phyloP scores from a whole-genome alignment of 2,797 vertebrate genomes.

The Meda fulgida region DNA sequence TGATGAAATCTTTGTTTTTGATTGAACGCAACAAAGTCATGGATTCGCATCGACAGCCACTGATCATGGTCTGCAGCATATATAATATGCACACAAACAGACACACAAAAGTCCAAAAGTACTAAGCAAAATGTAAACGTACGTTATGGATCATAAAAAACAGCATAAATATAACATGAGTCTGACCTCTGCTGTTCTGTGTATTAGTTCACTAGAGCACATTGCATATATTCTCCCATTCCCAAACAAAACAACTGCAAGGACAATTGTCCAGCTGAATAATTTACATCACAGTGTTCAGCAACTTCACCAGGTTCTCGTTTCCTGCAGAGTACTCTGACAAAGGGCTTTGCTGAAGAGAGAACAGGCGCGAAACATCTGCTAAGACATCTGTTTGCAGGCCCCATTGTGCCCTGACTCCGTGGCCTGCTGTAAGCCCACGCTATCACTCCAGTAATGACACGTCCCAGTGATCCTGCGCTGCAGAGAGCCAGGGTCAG shows the following conservation, averaged over 20 bases:
- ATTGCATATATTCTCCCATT: conserved; percentile 48
- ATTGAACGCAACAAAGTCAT: background rate
- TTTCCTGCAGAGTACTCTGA: conserved; percentile 42
- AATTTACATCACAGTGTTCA: conserved; percentile 48
- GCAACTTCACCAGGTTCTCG: conserved; percentile 12
- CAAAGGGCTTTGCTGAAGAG: conserved; percentile 47
- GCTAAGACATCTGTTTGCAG: conserved; percentile 73
- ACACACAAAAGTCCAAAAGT: background rate
- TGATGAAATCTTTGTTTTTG: conserved; percentile 15
- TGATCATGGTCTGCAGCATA: background rate
- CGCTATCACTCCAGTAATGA: conserved; percentile 75
- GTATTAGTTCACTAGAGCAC: background rate
- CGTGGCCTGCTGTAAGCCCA: conserved; percentile 70
- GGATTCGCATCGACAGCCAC: background rate
- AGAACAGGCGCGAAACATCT: conserved; percentile 60
- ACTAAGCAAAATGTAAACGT: background rate
- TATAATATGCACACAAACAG: background rate
- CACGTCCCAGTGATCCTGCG: conserved; percentile 65
- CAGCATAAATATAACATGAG: conserved; percentile 22
- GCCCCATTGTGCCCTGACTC: conserved; percentile 69
- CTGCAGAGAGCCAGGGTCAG: conserved; percentile 58
- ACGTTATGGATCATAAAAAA: conserved; percentile 7
- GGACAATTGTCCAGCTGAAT: conserved; percentile 54
- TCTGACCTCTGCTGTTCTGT: conserved; percentile 31
- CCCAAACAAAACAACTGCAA: conserved; percentile 51